Percentiles rank a stretch among this genome's conserved stretches.
Conservation (phyloP, 1,140 invertebrate species). For the Musca vetustissima region DNA sequence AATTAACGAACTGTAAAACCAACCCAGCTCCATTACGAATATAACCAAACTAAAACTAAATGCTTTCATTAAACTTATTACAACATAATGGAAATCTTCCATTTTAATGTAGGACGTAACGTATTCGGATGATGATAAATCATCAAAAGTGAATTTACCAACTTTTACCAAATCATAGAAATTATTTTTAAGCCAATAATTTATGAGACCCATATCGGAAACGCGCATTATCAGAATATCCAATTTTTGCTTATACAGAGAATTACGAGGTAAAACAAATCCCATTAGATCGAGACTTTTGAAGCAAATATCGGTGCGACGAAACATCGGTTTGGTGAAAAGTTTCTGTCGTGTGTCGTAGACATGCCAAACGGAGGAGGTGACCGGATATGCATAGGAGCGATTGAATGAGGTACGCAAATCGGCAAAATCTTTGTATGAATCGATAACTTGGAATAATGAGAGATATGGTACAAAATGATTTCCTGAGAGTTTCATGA, state of each 20-base stretch:
- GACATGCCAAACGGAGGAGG: conserved; percentile 12
- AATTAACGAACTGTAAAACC: neutral
- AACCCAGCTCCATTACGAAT: neutral
- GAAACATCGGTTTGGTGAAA: neutral
- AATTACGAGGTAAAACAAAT: conserved; percentile 5
- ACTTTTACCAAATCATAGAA: conserved; percentile 16
- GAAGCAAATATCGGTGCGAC: conserved; percentile 1
- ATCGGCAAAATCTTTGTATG: conserved; percentile 4
- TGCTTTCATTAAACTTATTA: neutral
- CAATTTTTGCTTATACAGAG: neutral
- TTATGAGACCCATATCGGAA: conserved; percentile 4
- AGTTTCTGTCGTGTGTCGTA: conserved; percentile 4
- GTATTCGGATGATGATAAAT: neutral
- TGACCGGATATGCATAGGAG: conserved; percentile 3
- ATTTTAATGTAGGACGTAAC: neutral
- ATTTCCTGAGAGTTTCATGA: neutral
- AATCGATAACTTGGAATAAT: neutral
- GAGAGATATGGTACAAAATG: neutral
- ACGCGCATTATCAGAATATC: neutral
- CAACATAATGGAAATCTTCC: conserved; percentile 6
- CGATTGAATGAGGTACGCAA: conserved; percentile 1
- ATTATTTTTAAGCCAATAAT: neutral
- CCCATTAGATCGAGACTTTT: neutral
- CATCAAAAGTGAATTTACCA: neutral
- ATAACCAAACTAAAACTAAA: neutral